These are phyloP conservation scores for Aleiodes sp. DNA, from an alignment of 1,140 invertebrate species.

Conservation along the genomic window DNA sequence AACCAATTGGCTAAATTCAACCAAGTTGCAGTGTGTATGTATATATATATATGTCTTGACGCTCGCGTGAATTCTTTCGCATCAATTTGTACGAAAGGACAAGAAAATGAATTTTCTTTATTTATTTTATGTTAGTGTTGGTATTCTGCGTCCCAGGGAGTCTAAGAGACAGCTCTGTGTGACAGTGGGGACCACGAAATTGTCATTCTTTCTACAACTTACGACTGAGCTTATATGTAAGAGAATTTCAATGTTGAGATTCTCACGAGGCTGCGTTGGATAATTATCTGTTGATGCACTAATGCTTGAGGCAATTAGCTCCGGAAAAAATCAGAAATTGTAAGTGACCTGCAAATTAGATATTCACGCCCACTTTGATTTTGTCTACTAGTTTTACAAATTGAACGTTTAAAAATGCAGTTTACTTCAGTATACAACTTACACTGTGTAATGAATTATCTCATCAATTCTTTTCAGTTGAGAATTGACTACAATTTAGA, in stretches of 20 bases:
- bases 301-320: not conserved
- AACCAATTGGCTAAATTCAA: conserved; percentile 27
- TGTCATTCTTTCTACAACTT: conserved; percentile 6
- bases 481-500: no score
- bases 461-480: not conserved
- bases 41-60: conserved; percentile 10
- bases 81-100: conserved; percentile 1
- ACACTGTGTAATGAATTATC: not conserved
- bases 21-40: not conserved
- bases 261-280: not conserved
- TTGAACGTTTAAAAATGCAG: conserved; percentile 6
- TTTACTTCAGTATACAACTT: not conserved
- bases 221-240: not conserved
- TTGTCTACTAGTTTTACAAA: not conserved
- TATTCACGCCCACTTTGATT: not conserved
- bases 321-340: not conserved
- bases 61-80: conserved; percentile 26
- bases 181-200: not conserved
- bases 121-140: not conserved
- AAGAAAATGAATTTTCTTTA: conserved; percentile 12
- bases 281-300: not conserved
- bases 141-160: not conserved
- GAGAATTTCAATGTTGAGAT: not conserved
- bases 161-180: not conserved
- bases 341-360: not conserved